These are phyloP conservation scores for Beroe forskalii DNA, from an alignment of 37 sponge, comb jelly and placozoan species.

Conservation along the genomic window DNA sequence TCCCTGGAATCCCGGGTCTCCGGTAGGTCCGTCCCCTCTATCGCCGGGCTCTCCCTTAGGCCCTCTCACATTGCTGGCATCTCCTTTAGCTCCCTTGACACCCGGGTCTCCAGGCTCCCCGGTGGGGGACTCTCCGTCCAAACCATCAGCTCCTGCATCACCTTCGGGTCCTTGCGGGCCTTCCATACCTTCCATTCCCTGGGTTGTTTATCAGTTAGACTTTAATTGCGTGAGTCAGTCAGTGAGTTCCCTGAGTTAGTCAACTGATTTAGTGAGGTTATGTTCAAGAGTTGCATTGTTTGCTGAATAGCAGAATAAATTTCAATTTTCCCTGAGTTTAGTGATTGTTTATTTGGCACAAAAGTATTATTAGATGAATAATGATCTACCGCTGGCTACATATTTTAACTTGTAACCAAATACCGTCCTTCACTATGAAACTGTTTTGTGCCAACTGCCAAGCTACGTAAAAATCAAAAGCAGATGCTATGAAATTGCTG, in stretches of 20 bases:
- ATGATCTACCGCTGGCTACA: too few species aligned
- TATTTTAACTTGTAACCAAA: too few species aligned
- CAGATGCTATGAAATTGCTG: too few species aligned
- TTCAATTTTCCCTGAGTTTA: neutral
- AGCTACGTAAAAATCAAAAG: too few species aligned
- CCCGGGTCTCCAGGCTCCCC: slow-evolving; percentile 47
- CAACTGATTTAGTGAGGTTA: too few species aligned
- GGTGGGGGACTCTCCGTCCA: neutral
- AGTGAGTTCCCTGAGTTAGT: too few species aligned
- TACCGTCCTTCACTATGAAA: too few species aligned
- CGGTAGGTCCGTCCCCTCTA: neutral
- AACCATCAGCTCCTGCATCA: neutral
- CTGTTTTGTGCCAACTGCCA: too few species aligned
- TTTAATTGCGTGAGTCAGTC: neutral
- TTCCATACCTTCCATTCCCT: neutral
- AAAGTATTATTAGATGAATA: neutral
- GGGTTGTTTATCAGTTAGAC: too few species aligned
- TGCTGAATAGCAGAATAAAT: neutral
- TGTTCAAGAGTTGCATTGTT: too few species aligned
- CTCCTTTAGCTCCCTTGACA: slow-evolving; percentile 16
- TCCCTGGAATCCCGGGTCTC: slow-evolving; percentile 28
- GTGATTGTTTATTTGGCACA: neutral
- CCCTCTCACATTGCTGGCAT: neutral
- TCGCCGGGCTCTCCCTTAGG: slow-evolving; percentile 29
- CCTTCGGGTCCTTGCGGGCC: neutral